Percentiles rank a stretch among this genome's conserved stretches.
phyloP scores from a whole-genome alignment of 2,113 vertebrate genomes.

The Hyperopisus bebe region DNA sequence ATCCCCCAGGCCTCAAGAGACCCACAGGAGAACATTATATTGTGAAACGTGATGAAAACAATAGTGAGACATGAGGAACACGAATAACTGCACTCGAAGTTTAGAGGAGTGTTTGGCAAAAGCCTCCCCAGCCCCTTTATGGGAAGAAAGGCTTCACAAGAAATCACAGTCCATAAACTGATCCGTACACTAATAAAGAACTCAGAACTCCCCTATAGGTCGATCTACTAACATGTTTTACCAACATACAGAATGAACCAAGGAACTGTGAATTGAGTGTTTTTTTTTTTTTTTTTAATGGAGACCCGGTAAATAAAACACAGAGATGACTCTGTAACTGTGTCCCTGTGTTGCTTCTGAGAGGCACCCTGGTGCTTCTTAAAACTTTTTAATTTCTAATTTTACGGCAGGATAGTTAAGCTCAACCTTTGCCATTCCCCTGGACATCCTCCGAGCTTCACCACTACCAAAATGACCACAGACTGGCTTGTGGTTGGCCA shows the following conservation, averaged over 20 bases:
- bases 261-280: background rate
- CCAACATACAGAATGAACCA: background rate
- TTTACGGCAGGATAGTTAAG: background rate
- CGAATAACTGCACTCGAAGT: background rate
- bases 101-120: background rate
- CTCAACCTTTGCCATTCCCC: background rate
- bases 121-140: background rate
- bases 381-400: background rate
- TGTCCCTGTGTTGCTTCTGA: background rate
- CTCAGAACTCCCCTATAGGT: background rate
- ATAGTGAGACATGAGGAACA: background rate
- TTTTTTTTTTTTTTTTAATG: background rate
- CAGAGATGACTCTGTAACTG: background rate
- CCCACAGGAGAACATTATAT: conserved; percentile 60
- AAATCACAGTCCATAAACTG: background rate
- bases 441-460: background rate
- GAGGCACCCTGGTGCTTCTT: background rate
- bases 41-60: conserved; percentile 61
- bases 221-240: background rate
- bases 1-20: conserved; percentile 50
- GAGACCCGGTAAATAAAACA: background rate
- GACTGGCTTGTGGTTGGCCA: background rate
- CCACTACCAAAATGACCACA: background rate
- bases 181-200: background rate
- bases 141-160: background rate